Base-by-base conservation (phyloP, 2,797 vertebrate genomes). In the Intellagama lesueurii region DNA sequence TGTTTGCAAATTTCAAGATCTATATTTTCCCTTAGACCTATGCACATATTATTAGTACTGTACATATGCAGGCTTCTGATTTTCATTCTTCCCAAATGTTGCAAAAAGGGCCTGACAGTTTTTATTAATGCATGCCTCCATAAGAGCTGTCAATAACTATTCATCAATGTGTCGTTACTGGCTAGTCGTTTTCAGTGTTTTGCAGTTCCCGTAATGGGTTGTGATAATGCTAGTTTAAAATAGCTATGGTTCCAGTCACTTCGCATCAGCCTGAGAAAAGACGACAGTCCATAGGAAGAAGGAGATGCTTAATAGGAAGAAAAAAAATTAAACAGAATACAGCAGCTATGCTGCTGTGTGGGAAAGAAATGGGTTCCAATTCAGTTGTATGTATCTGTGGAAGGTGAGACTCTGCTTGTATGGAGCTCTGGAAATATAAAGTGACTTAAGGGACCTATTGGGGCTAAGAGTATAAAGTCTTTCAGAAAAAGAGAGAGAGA, bases 131-230 rank as follows among this genome's bases (percentile, higher is more conserved):
- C 84, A 90, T 88, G 90, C 95, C 96, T 96, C 97, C 97, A 97
- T 97, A 97, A 97, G 97, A 97, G 95, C 95, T 93, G 97, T 98
- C 98, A 97, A 98, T 98, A 98, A 93, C 92, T 90, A 92, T 96
- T 96, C 96, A 96, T 96, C 96, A 95, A 97, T 96, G 95, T 96
- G 96, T 96, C 96, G 96, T 96, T 96, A 93, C 95, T 92, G 96
- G 85, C 95, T 97, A 86, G 96, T 93, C 96, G 95, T 96, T 96
- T 96, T 94, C 95, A 97, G 95, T 93, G 96, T 97, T 92, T 97
- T 97, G 97, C 95, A 97, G 94, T 98, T 97, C 97, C 97, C 94
- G 97, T 97, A 98, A 98, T 92, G 87, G 81, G 75, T 91, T 94
- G 87, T 92, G 87, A 93, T 92, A 88, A 93, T 69, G 80, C 77